Conservation (phyloP, 2,888 invertebrate genomes). For the Caenorhabditis drosophilae region DNA sequence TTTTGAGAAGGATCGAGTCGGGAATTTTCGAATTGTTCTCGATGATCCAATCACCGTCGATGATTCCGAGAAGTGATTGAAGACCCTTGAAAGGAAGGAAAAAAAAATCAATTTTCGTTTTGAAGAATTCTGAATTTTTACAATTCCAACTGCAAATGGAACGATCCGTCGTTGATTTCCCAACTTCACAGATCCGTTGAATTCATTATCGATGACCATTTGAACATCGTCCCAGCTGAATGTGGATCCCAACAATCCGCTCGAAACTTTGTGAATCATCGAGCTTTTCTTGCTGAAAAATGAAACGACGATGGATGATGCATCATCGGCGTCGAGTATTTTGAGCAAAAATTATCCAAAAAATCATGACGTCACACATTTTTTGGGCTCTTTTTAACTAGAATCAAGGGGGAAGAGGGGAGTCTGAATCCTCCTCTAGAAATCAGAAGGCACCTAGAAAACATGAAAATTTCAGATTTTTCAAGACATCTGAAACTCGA, state of each 20-base stretch:
- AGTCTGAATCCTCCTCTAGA: too few species aligned
- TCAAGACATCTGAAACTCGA: too few species aligned
- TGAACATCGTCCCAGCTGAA: slow-evolving; percentile 30
- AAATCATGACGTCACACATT: too few species aligned
- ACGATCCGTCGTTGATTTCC: slow-evolving; percentile 14
- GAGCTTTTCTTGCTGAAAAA: not conserved
- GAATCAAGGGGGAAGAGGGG: too few species aligned
- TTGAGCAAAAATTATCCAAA: too few species aligned
- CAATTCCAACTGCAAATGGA: slow-evolving; percentile 34
- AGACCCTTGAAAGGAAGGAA: slow-evolving; percentile 36
- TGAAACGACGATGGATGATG: too few species aligned
- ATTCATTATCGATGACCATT: slow-evolving; percentile 10
- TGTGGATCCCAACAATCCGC: slow-evolving; percentile 20
- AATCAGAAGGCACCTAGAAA: too few species aligned
- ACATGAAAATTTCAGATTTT: too few species aligned
- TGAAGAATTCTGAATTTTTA: slow-evolving; percentile 4
- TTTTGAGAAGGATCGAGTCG: slow-evolving; percentile 24
- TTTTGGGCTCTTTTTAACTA: too few species aligned
- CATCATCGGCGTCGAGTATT: too few species aligned
- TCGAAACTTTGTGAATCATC: slow-evolving; percentile 1
- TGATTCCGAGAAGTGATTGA: slow-evolving; percentile 35
- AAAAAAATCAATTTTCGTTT: not conserved
- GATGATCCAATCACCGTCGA: slow-evolving; percentile 21
- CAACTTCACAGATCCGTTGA: slow-evolving; percentile 2
- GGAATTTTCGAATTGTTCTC: slow-evolving; percentile 8